phyloP scores from a whole-genome alignment of 1,140 invertebrate genomes.

The Lepidostoma basale region DNA sequence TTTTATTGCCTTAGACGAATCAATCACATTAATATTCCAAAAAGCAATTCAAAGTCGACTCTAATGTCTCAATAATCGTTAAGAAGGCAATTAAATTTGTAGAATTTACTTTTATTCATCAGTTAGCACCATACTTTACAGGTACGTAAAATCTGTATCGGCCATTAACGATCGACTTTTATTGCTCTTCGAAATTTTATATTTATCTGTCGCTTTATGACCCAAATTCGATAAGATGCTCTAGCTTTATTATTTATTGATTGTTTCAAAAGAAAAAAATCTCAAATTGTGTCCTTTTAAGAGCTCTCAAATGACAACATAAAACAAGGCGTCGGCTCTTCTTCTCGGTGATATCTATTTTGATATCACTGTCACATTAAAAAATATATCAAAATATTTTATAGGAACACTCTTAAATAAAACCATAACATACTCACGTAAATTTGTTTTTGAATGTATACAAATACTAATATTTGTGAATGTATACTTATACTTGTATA shows the following conservation, averaged over 20 bases:
- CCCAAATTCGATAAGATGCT: background rate
- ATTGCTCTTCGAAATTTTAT: conserved; percentile 2
- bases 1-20: conserved; percentile 3
- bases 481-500: too few species aligned
- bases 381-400: too few species aligned
- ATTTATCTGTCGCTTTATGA: conserved; percentile 4
- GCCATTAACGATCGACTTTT: conserved; percentile 7
- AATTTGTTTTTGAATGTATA: too few species aligned
- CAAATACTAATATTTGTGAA: too few species aligned
- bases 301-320: too few species aligned
- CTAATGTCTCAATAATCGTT: conserved; percentile 40
- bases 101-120: conserved; percentile 26
- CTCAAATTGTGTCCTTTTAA: too few species aligned
- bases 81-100: conserved; percentile 27
- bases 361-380: too few species aligned
- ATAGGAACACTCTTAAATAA: too few species aligned
- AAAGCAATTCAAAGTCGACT: conserved; percentile 17
- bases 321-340: too few species aligned
- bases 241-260: background rate
- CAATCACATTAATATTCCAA: conserved; percentile 11
- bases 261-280: background rate
- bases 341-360: too few species aligned
- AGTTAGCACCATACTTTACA: conserved; percentile 6
- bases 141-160: conserved; percentile 6
- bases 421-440: too few species aligned